Evolutionary conservation across 2,113 vertebrate genomes (phyloP).

Genomic region (Lasiurus cinereus): DNA sequence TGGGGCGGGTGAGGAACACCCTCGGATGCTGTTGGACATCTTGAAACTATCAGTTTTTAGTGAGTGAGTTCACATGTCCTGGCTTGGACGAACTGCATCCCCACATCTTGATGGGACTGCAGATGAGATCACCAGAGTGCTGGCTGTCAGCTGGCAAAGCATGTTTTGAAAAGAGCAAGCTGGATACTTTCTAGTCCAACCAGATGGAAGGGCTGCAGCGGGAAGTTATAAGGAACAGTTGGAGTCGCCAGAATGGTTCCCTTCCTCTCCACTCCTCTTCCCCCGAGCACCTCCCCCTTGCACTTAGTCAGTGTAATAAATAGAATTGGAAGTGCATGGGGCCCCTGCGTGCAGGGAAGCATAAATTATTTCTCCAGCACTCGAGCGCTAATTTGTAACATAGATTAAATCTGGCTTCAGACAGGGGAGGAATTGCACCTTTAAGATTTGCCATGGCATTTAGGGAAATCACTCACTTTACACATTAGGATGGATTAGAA

Average conservation of each 20-base stretch:
- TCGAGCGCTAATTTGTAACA: conserved; percentile 23
- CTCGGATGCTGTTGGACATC: not conserved
- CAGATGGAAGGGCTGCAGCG: conserved; percentile 24
- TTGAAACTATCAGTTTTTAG: not conserved
- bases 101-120: not conserved
- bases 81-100: not conserved
- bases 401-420: conserved; percentile 41
- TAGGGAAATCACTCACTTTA: conserved; percentile 25
- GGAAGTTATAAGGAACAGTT: not conserved
- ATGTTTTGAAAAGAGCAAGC: not conserved
- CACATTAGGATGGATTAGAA: conserved; percentile 14
- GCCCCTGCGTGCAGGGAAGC: not conserved
- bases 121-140: not conserved
- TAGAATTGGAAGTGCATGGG: not conserved
- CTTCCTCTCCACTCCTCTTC: not conserved
- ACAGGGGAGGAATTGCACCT: not conserved
- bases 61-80: not conserved
- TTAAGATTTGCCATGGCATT: not conserved
- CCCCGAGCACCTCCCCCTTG: not conserved
- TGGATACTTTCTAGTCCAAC: not conserved
- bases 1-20: not conserved
- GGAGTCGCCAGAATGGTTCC: not conserved
- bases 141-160: not conserved
- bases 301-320: not conserved
- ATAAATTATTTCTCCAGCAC: not conserved